Evolutionary conservation across 2,113 vertebrate genomes (phyloP), one percentile per base, ranked within the genome.

Genomic region (Sander lucioperca): DNA sequence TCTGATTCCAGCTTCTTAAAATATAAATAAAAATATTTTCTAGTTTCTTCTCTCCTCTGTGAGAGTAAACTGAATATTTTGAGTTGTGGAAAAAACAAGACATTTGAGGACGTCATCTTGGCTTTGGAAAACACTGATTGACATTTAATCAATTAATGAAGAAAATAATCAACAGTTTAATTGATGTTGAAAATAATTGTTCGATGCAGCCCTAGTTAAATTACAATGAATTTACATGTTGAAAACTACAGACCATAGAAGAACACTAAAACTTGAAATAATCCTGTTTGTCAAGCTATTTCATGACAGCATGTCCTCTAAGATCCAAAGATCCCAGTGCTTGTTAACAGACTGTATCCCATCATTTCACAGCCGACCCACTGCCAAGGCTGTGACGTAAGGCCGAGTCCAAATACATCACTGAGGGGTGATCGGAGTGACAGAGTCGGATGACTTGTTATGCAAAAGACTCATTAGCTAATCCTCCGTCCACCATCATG

Each of bases 401-500:
- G 12, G 4, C 74, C 25, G 5, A 64, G 65, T 18, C 33, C 77
- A 43, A 21, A 45, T 6, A 36, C 85, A 78, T 51, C 63, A 64
- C 11, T 0, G 72, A 50, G 73, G 36, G 21, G 12, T 39, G 79
- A 21, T 4, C 19, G 54, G 25, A 63, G 56, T 12, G 43, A 84
- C 27, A 21, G 27, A 69, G n/a, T 43, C 23, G 68, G 86, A 84
- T 11, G 56, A 79, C 77, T 77, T 63, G 64, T 58, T 85, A 90
- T 33, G 78, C 80, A 91, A 89, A 85, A 82, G 57, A 71, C 57
- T 83, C 43, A 15, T 78, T 77, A 70, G 25, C 76, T 87, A 80
- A 90, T 84, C 87, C 71, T 68, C 45, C 13, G 3, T 64, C 39
- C 65, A 59, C 39, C 18, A 13, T 3, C 5, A 18, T 13, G 39